Base-by-base conservation (phyloP, 2,888 invertebrate genomes). In the Taphrorychus bicolor region DNA sequence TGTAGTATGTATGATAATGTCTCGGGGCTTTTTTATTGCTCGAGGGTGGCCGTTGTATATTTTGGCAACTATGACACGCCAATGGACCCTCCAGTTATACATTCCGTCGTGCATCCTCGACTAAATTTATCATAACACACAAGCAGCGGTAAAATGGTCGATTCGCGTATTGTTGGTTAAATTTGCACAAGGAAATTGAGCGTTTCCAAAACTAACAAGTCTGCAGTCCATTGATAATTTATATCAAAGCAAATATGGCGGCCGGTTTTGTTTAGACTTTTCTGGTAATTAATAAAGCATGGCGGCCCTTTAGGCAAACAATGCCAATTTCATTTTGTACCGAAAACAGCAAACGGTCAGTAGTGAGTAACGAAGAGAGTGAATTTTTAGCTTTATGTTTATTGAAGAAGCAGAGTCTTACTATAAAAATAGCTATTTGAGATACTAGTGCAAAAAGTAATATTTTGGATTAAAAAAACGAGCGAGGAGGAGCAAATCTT, bases 101-200 rank as follows among this genome's bases (percentile, higher is more conserved):
- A n/a, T 32, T 32, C 11, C 2, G 17, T 45, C 14, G 45, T 14
- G 14, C 14, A 11, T 11, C 32, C 7, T 11, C 16, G 9, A 45
- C 45, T 45, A 45, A 45, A 45, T 45, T 45, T 45, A 45, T 45
- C 45, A 45, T 45, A 51, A 19, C 51, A 21, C n/a, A n/a, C 51
- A 51, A 51, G 21, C 51, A 14, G 21, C 59, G n/a, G 16, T 11
- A 52, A 60, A 60, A 53, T 21, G 48, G 48, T 19, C 53, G 51
- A 61, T 42, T 42, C 18, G 45, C 62, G 23, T 54, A 52, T 56
- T 56, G 19, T 53, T 32, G 16, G 59, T 19, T 14, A 65, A 65
- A 65, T 65, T 65, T 65, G 49, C 64, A 65, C 64, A 65, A 53
- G 23, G 64, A 59, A 65, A 65, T 65, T 40, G 64, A 52, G 64